phyloP scores from a whole-genome alignment of 2,888 invertebrate species.

The Lomographa bimaculata region DNA sequence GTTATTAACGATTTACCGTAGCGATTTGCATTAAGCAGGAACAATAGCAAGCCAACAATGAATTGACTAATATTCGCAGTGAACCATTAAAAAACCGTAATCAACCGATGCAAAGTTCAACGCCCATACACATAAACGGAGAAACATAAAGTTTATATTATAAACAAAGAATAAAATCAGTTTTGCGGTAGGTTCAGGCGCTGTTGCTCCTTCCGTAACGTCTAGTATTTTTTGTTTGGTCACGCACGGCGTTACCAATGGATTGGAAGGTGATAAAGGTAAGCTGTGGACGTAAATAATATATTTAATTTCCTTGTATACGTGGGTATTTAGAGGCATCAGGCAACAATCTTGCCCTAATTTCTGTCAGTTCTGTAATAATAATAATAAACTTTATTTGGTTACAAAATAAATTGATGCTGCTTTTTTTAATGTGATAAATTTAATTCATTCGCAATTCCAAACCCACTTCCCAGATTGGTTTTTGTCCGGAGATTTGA shows the following conservation, averaged over 20 bases:
- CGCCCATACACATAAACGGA: slow-evolving; percentile 55
- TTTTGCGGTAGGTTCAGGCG: slow-evolving; percentile 74
- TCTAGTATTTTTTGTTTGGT: slow-evolving; percentile 36
- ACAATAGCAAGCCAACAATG: slow-evolving; percentile 55
- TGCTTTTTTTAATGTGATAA: too few relatives aligned
- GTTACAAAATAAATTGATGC: too few relatives aligned
- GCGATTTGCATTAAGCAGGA: slow-evolving; percentile 27
- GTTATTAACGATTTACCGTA: slow-evolving; percentile 34
- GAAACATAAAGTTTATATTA: slow-evolving; percentile 71
- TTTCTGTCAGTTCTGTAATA: too few relatives aligned
- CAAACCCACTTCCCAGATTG: too few relatives aligned
- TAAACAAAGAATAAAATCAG: slow-evolving; percentile 74
- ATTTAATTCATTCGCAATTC: too few relatives aligned
- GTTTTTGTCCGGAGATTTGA: too few relatives aligned
- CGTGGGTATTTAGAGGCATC: too few relatives aligned
- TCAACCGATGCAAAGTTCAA: slow-evolving; percentile 76
- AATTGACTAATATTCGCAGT: slow-evolving; percentile 64
- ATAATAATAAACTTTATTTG: too few relatives aligned
- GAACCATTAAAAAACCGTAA: slow-evolving; percentile 76
- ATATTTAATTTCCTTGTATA: too few relatives aligned
- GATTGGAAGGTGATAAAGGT: too few relatives aligned
- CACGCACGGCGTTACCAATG: slow-evolving; percentile 29
- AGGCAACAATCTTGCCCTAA: too few relatives aligned
- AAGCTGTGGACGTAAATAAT: too few relatives aligned
- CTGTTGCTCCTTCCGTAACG: slow-evolving; percentile 58